Evolutionary conservation across 2,113 vertebrate genomes (phyloP), one percentile per base, ranked within the genome.

Genomic region (Etheostoma cragini): DNA sequence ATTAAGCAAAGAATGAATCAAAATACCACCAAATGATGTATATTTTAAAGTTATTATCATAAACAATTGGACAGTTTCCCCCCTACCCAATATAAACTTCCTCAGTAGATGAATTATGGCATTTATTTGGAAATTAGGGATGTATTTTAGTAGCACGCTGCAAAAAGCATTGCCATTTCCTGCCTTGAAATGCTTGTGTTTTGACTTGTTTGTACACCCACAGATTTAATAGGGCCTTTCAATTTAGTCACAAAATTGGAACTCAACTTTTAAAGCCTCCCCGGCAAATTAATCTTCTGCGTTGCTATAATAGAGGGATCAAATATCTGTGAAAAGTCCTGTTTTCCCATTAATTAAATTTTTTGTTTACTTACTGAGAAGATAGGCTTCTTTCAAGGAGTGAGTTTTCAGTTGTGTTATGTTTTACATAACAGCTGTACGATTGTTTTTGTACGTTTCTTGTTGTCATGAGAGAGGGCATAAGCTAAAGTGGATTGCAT

Each of bases 281-380:
- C 53, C 16, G 35, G 74, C 70, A 90, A 90, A 88, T 93, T 70
- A 90, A 89, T 88, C 83, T 57, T 38, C 66, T 77, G 67, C 24
- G 69, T 81, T 70, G 46, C 42, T 83, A n/a, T 75, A 84, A 42
- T 26, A 38, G 45, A 81, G 52, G 62, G 76, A 91, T 89, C 72
- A 82, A 86, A 92, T 87, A 68, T 81, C 76, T 84, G 53, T 30
- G 72, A 74, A 82, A 86, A 85, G 70, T 66, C 68, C n/a, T 50
- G 71, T 86, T 91, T 82, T 78, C 24, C 33, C 24, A 30, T 89
- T 90, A 90, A 93, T 93, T 91, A 83, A 68, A 78, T 90, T 91
- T 86, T 86, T 79, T 89, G 82, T 92, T 93, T 84, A 79, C 76
- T 30, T 47, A 57, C 53, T 83, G 14, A 21, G 42, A 86, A 80